A percentile compares a stretch with the other conserved stretches of the same genome.
These are phyloP conservation scores for Glyptemys insculpta DNA, from an alignment of 2,797 vertebrate genomes.

Conservation along the genomic window DNA sequence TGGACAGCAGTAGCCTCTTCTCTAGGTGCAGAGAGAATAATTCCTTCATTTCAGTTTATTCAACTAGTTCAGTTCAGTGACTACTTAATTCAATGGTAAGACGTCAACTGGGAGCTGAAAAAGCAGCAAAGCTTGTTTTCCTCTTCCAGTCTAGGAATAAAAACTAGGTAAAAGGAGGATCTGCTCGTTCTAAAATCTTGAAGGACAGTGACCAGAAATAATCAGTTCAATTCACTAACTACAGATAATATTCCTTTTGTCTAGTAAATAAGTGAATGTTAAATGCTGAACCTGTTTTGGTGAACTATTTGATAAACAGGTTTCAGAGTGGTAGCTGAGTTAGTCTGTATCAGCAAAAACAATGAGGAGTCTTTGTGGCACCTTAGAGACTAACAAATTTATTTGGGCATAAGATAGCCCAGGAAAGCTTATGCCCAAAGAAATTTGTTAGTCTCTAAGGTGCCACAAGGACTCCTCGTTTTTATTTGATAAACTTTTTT, in stretches of 20 bases:
- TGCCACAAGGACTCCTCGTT: too few species aligned
- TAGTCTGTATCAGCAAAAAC: too few species aligned
- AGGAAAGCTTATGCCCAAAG: too few species aligned
- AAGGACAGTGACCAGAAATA: not conserved
- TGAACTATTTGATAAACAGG: not conserved
- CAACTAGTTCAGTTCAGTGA: not conserved
- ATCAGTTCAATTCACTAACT: not conserved
- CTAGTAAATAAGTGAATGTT: not conserved
- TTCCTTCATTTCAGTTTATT: not conserved
- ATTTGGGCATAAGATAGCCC: too few species aligned
- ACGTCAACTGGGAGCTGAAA: not conserved
- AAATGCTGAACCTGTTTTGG: not conserved
- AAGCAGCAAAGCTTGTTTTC: not conserved
- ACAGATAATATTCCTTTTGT: not conserved
- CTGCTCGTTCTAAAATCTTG: not conserved
- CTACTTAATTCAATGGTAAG: not conserved
- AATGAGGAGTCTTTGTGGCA: too few species aligned
- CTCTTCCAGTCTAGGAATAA: not conserved
- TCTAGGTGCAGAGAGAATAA: not conserved
- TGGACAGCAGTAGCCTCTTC: not conserved
- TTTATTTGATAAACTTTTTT: too few species aligned
- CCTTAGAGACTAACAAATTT: too few species aligned
- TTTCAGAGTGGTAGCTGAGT: too few species aligned
- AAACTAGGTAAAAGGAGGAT: not conserved
- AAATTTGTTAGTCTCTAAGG: too few species aligned